Base-by-base conservation (phyloP, 1,140 invertebrate genomes). In the Cotesia glomerata region DNA sequence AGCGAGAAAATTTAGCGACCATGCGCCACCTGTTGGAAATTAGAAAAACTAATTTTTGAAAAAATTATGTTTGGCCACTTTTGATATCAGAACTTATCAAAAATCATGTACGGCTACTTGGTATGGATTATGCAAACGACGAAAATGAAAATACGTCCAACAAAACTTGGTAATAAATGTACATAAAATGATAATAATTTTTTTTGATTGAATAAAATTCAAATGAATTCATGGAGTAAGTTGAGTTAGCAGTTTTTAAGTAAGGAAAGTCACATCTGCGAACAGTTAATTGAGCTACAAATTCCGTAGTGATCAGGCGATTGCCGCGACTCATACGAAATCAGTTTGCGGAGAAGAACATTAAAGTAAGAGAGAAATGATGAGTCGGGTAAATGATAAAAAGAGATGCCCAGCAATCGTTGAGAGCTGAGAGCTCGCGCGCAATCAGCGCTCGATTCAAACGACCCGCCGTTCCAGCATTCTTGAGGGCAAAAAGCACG, bases 301-400 rank as follows among this genome's bases (percentile, higher is more conserved):
- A 86, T 86, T 86, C 85, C 83, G 80, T 72, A 78, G 81, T 85
- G 84, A 86, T 86, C 84, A 86, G 85, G 82, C 81, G 82, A 82
- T 82, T 79, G 74, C 77, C 76, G 80, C 79, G 76, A 75, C 84
- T 85, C 85, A 84, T 85, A 84, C 83, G 79, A 85, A 86, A 85
- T 86, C 80, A 82, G 84, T 56, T 68, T 35, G 52, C 49, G 66
- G 71, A 72, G 73, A 58, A 26, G 18, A 58, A 9, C 16, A 58
- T 18, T 26, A 14, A 58, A 26, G 18, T n/a, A 16, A 58, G 56
- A 58, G 56, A 26, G 9, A 58, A 58, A 26, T 18, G 26, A 58
- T 18, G 5, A 45, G 39, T 45, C 26, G 18, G 26, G 56, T 18
- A 16, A 26, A 58, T 18, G 13, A 26, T 18, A 58, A 18, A 58